Percentiles rank a stretch among this genome's conserved stretches.
These are phyloP conservation scores for Sphaerophoria rueppellii DNA, from an alignment of 2,888 invertebrate species.

Conservation along the genomic window DNA sequence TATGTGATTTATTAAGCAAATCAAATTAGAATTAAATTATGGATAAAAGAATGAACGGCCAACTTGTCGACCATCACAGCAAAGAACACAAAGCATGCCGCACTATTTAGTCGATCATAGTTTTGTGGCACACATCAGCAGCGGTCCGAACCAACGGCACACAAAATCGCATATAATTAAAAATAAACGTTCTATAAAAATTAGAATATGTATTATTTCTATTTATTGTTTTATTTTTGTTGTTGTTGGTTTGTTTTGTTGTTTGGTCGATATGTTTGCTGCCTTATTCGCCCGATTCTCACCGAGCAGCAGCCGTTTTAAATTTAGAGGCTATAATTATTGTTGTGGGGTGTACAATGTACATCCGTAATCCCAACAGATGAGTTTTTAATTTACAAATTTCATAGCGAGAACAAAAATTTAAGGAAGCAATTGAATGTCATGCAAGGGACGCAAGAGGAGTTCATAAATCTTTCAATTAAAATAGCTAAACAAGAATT, in stretches of 20 bases:
- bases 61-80: slow-evolving; percentile 42
- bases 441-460: slow-evolving; percentile 21
- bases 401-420: slow-evolving; percentile 10
- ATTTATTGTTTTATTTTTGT: slow-evolving; percentile 35
- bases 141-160: slow-evolving; percentile 67
- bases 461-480: slow-evolving; percentile 31
- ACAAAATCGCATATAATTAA: slow-evolving; percentile 81
- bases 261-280: slow-evolving; percentile 10
- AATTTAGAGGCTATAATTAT: slow-evolving; percentile 71
- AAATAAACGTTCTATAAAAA: slow-evolving; percentile 82
- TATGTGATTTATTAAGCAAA: slow-evolving; percentile 40
- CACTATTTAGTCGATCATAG: slow-evolving; percentile 39
- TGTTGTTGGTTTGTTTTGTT: slow-evolving; percentile 34
- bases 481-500: slow-evolving; percentile 55
- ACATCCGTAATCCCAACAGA: slow-evolving; percentile 49
- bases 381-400: slow-evolving; percentile 50
- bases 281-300: slow-evolving; percentile 44
- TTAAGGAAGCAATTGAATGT: slow-evolving; percentile 37
- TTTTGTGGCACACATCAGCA: slow-evolving; percentile 1
- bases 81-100: slow-evolving; percentile 51
- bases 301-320: slow-evolving; percentile 51
- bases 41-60: slow-evolving; percentile 17
- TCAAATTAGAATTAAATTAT: slow-evolving; percentile 51
- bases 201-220: slow-evolving; percentile 67
- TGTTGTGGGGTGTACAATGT: slow-evolving; percentile 31